Conservation (phyloP, 2,888 invertebrate species). For the Selenia dentaria region DNA sequence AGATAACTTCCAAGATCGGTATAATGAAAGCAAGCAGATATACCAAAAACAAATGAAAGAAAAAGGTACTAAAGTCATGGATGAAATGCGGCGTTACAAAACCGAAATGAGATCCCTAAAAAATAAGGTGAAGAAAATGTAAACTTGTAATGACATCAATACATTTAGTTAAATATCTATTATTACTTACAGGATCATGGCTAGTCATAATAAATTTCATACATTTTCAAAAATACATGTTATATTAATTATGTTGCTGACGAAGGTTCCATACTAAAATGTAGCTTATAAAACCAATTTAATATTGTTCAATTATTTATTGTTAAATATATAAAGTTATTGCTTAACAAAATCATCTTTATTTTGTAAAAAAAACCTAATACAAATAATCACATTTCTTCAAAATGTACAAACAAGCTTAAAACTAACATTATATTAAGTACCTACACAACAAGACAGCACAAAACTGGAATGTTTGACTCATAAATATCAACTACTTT, state of each 20-base stretch:
- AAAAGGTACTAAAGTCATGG: conserved; percentile 73
- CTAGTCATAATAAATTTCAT: neutral
- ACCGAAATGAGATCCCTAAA: conserved; percentile 76
- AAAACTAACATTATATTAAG: conserved; percentile 60
- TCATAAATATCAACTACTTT: conserved; percentile 38
- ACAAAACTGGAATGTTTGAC: conserved; percentile 76
- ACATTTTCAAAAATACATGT: neutral
- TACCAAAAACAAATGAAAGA: conserved; percentile 72
- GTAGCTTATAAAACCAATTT: conserved; percentile 10
- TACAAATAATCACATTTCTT: conserved; percentile 67
- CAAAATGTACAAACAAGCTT: conserved; percentile 74
- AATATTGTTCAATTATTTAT: conserved; percentile 58
- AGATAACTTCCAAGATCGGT: conserved; percentile 85
- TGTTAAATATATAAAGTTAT: conserved; percentile 60
- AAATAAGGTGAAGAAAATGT: conserved; percentile 74
- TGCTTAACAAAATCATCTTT: conserved; percentile 55
- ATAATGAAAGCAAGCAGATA: conserved; percentile 82
- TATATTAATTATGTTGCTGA: neutral
- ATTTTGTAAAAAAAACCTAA: conserved; percentile 48
- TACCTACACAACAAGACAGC: conserved; percentile 79
- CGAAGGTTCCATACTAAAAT: neutral
- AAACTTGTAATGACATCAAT: neutral
- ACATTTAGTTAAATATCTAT: neutral
- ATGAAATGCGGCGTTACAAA: conserved; percentile 79
- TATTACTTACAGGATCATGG: neutral